phyloP scores from a whole-genome alignment of 2,113 vertebrate species.

The Campylorhamphus procurvoides region DNA sequence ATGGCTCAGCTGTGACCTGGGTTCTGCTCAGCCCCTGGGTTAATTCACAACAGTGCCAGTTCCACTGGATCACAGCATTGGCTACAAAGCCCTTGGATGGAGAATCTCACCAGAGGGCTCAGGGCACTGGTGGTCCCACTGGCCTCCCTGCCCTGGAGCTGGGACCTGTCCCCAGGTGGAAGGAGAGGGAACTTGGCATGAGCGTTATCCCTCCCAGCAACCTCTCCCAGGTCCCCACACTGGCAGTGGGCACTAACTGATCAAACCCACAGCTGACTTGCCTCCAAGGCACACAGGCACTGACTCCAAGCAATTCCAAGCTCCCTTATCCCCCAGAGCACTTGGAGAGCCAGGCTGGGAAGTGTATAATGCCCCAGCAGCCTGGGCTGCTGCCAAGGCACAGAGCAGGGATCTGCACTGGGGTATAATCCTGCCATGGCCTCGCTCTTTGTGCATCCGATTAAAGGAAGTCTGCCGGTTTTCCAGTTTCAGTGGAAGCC shows the following conservation, averaged over 20 bases:
- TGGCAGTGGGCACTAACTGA: not conserved
- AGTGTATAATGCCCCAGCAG: not conserved
- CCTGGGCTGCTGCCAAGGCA: not conserved
- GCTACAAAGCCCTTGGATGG: not conserved
- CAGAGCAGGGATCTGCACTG: not conserved
- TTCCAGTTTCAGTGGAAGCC: not conserved
- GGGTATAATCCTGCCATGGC: not conserved
- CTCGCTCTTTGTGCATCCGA: fast-evolving
- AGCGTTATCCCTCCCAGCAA: not conserved
- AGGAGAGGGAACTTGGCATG: not conserved
- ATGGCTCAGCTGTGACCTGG: not conserved
- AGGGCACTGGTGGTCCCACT: not conserved
- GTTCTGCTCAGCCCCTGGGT: not conserved
- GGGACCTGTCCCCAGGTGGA: not conserved
- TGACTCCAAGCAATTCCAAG: not conserved
- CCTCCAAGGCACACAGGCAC: not conserved
- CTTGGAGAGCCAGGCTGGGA: fast-evolving
- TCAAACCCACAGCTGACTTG: not conserved
- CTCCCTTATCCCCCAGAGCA: not conserved
- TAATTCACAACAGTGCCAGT: not conserved
- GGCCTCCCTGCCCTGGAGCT: not conserved
- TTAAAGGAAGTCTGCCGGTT: not conserved
- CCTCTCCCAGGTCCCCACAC: not conserved
- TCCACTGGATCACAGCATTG: not conserved
- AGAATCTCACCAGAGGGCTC: not conserved